Evolutionary conservation across 2,797 vertebrate genomes (phyloP), one percentile per base, ranked within the genome.

Genomic region (Lepidocolaptes lacrymiger): DNA sequence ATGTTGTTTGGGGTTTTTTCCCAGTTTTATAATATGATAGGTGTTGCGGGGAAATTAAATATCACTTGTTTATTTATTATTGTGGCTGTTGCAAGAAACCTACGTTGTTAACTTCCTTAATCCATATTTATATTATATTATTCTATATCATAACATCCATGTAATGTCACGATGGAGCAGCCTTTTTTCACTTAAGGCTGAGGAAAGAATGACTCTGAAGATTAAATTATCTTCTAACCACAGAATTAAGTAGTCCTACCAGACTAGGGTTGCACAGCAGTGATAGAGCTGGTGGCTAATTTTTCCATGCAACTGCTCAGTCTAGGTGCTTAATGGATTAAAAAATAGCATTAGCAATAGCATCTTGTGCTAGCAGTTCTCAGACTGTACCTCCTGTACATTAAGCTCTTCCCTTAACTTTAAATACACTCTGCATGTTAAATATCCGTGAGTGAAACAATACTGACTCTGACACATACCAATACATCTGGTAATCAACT

Each of bases 181-280:
- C 55, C 89, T 97, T 95, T 97, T 89, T 95, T 97, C 94, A 95
- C 87, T 97, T 97, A 96, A 96, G 97, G 94, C 91, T 91, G 41
- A 93, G 82, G 89, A 78, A 94, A 84, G 95, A 97, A 97, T 96
- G 93, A 97, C 97, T 96, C 87, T 97, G 95, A 97, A 98, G 96
- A 97, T 97, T 97, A 97, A 98, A 97, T 98, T 97, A 97, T 97
- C 95, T 97, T 97, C 94, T 97, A 93, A 93, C 94, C 68, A 66
- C 94, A 96, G 94, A 96, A 97, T 95, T 96, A 97, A 97, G 93
- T 92, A 97, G 91, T 93, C 89, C 85, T 97, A 88, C 83, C 93
- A 92, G 88, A 92, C 71, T 95, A 86, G 93, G 63, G 89, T 96
- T 96, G 95, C 91, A 55, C 78, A 87, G 91, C 80, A 81, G 64